These are phyloP conservation scores for Drosophila neutralis DNA, from an alignment of 2,888 invertebrate genomes.

Conservation along the genomic window DNA sequence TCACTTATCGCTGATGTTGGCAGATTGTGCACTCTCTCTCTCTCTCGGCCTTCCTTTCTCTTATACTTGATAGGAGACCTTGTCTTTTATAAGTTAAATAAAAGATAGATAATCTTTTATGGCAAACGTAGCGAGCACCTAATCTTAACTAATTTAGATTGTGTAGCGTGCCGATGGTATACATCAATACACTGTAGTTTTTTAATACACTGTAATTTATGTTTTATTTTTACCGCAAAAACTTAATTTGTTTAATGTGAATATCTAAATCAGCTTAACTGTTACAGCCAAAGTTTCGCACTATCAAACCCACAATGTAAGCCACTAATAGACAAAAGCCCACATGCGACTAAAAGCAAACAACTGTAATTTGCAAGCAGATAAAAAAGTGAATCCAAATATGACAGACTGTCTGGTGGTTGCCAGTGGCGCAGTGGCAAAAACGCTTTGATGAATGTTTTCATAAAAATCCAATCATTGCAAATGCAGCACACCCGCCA, in stretches of 20 bases:
- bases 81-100: constrained; percentile 6
- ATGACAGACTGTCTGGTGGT: constrained; percentile 13
- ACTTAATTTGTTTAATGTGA: background rate
- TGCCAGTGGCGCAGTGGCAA: constrained; percentile 27
- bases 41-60: background rate
- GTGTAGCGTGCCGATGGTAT: background rate
- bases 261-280: background rate
- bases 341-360: background rate
- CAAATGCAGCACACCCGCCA: constrained; percentile 69
- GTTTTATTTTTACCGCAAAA: background rate
- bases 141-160: background rate
- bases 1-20: constrained; percentile 14
- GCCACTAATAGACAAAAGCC: constrained; percentile 13
- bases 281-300: too few relatives aligned
- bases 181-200: too few relatives aligned
- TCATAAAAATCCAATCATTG: constrained; percentile 81
- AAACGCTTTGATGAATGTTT: constrained; percentile 77
- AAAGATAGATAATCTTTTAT: background rate
- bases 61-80: constrained; percentile 34
- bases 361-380: constrained; percentile 7
- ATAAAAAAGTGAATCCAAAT: constrained; percentile 6
- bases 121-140: background rate
- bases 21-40: constrained; percentile 3
- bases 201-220: background rate
- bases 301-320: background rate